phyloP scores from a whole-genome alignment of 1,140 invertebrate species.

The Aricia agestis region DNA sequence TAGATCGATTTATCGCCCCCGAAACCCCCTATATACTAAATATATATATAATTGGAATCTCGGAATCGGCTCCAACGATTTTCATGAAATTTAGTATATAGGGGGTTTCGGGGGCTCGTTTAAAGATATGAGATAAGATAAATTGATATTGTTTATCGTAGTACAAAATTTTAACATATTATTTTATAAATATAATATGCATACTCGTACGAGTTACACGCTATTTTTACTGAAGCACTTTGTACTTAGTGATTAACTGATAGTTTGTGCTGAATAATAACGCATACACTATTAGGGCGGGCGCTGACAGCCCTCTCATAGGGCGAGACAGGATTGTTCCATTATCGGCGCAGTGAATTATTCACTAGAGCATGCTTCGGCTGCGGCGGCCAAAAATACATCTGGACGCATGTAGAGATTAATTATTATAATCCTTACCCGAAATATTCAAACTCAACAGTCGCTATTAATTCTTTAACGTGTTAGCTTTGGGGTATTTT shows the following conservation, averaged over 20 bases:
- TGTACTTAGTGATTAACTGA: constrained; percentile 15
- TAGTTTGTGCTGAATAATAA: constrained; percentile 49
- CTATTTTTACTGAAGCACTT: not conserved
- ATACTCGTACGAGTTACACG: not conserved
- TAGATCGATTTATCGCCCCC: too few relatives aligned
- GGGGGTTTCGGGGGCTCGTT: too few relatives aligned
- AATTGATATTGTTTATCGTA: too few relatives aligned
- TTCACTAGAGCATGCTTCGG: constrained; percentile 48
- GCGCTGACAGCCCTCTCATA: constrained; percentile 61
- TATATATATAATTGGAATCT: too few relatives aligned
- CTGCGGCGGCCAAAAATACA: constrained; percentile 34
- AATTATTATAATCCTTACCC: constrained; percentile 3
- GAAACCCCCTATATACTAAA: too few relatives aligned
- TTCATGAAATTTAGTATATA: too few relatives aligned
- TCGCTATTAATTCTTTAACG: not conserved
- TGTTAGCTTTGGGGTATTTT: not conserved
- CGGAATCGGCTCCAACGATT: too few relatives aligned
- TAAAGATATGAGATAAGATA: too few relatives aligned
- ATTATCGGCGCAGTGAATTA: constrained; percentile 64
- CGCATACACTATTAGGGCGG: constrained; percentile 52
- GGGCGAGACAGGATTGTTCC: constrained; percentile 67
- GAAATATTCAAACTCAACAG: constrained; percentile 5
- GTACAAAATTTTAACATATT: too few relatives aligned
- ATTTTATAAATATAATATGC: too few relatives aligned
- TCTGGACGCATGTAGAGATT: not conserved